A percentile compares a stretch with the other conserved stretches of the same genome.
Conservation (phyloP, 1,140 invertebrate species). For the Diorhabda elongata region DNA sequence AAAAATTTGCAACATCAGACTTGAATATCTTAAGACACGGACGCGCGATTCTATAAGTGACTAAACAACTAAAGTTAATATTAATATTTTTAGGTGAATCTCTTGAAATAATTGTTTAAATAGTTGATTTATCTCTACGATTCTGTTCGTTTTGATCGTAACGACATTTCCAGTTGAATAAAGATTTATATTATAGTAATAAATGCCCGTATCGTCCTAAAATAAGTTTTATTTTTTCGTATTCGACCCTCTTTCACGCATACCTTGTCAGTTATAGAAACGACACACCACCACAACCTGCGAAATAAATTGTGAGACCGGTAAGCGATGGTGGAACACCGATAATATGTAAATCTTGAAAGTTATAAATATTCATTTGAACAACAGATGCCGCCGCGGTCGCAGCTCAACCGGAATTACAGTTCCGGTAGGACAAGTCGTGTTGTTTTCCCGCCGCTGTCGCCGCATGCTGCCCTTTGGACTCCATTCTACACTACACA, state of each 20-base stretch:
- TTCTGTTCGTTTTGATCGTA: too few relatives aligned
- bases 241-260: not conserved
- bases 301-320: slow-evolving; percentile 39
- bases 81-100: too few relatives aligned
- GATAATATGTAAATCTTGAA: slow-evolving; percentile 41
- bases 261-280: slow-evolving; percentile 35
- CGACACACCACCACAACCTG: slow-evolving; percentile 34
- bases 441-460: slow-evolving; percentile 8
- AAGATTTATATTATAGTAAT: too few relatives aligned
- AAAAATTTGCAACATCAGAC: too few relatives aligned
- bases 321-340: slow-evolving; percentile 33
- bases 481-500: not conserved
- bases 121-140: too few relatives aligned
- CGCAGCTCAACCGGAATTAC: slow-evolving; percentile 41
- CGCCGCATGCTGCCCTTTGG: not conserved
- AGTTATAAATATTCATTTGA: slow-evolving; percentile 44
- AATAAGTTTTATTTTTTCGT: not conserved
- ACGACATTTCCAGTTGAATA: too few relatives aligned
- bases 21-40: too few relatives aligned
- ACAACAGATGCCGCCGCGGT: slow-evolving; percentile 41
- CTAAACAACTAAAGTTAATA: too few relatives aligned
- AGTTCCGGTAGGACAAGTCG: slow-evolving; percentile 42
- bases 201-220: not conserved
- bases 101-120: too few relatives aligned
- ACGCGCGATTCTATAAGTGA: too few relatives aligned